Base-by-base conservation (phyloP, 2,797 vertebrate species). In the Centroberyx gerrardi region DNA sequence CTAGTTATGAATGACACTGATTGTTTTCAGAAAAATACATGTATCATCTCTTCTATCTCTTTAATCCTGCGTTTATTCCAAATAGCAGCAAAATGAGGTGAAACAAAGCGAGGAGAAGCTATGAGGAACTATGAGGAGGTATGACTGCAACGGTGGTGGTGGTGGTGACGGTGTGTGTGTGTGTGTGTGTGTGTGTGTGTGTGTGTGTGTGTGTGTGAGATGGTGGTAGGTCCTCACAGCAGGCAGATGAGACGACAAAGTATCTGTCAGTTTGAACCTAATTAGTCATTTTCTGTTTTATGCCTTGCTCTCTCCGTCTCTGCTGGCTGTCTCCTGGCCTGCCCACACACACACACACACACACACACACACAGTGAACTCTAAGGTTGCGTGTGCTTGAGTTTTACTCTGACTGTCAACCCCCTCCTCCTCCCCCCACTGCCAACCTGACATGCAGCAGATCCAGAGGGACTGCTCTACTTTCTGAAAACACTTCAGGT, bases 341-440 rank as follows among this genome's bases (percentile, higher is more conserved):
- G 13, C 40, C 59, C 51, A n/a, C 53, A 52, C 54, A 31, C 33
- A 52, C 51, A 17, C 53, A 61, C 54, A 31, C 33, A 52, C 53
- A 52, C 54, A 31, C 33, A 52, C 51, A 17, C 53, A 61, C 54
- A 31, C 33, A 52, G 31, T 40, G 28, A 12, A 5, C 28, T 10
- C 58, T 28, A 7, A 22, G 55, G 10, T 27, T 62, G 14, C 31
- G 27, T 33, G 51, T 5, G 17, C 12, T 49, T 13, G 12, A 14
- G 18, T 46, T 51, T 49, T 18, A 27, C 42, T 13, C 44, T 28
- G 53, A 51, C n/a, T 53, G 63, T 53, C 56, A 54, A 28, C 46
- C 28, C 28, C 22, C 22, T 22, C 22, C 22, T 22, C 22, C 2
- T 6, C 53, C 22, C 22, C 22, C 22, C 22, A 22, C 22, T 22